Conservation (phyloP, 2,888 invertebrate species). For the Bimastos eiseni region DNA sequence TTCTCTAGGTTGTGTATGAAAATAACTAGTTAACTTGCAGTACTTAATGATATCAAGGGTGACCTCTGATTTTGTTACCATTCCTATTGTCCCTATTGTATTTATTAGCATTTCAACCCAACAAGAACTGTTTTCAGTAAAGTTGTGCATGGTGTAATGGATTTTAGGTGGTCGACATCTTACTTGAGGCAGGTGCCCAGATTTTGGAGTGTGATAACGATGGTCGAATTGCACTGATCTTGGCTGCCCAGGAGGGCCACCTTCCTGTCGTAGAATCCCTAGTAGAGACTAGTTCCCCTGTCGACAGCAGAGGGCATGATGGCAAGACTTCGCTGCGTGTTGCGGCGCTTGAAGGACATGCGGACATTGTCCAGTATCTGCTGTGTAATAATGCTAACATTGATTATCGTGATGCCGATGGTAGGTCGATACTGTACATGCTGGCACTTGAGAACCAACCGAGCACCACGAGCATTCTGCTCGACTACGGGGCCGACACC, state of each 20-base stretch:
- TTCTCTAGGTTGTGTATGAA: not conserved
- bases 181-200: slow-evolving; percentile 62
- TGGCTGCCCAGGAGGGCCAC: slow-evolving; percentile 75
- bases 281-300: slow-evolving; percentile 47
- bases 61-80: not conserved
- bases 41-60: no score
- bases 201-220: slow-evolving; percentile 64
- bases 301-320: slow-evolving; percentile 74
- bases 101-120: not conserved
- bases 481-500: slow-evolving; percentile 58
- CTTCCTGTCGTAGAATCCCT: slow-evolving; percentile 42
- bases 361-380: slow-evolving; percentile 70
- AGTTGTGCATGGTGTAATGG: not conserved
- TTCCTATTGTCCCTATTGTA: not conserved
- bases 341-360: slow-evolving; percentile 62
- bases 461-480: slow-evolving; percentile 53
- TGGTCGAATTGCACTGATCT: slow-evolving; percentile 65
- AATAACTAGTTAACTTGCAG: not conserved
- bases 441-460: slow-evolving; percentile 68
- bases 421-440: slow-evolving; percentile 88
- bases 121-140: not conserved
- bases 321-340: slow-evolving; percentile 68
- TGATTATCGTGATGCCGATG: slow-evolving; percentile 90
- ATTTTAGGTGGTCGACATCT: slow-evolving; percentile 64
- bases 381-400: slow-evolving; percentile 80